Evolutionary conservation across 2,888 invertebrate genomes (phyloP), one percentile per base, ranked within the genome.

Genomic region (Idaea straminata): DNA sequence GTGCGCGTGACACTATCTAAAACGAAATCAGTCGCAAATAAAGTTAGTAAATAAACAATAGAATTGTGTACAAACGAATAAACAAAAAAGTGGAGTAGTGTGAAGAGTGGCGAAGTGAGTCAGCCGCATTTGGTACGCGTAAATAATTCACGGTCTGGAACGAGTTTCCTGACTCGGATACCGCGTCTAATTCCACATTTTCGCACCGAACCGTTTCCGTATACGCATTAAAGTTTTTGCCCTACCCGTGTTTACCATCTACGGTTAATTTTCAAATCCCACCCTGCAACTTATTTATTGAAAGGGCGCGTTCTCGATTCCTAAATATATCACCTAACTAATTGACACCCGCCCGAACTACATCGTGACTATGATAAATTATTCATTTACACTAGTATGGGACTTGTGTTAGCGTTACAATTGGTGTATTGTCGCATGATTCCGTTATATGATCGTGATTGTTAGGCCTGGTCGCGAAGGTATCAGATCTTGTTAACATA

Each of bases 161-260:
- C 84, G 85, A 83, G 80, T 82, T 77, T 78, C 75, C 81, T 81
- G 80, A 81, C 77, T 83, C 85, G 81, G 81, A 86, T 83, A 77
- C 85, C 85, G 82, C 83, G 78, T 84, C 84, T 88, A 87, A 87
- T 86, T 86, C 83, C 78, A 83, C 86, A 85, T 87, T 87, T 86
- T 89, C 86, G 80, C 87, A 82, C 85, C 79, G 80, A 83, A 85
- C 82, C 80, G 77, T 81, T 81, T 78, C 76, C 78, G 78, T 79
- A 79, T 81, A 86, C 85, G 81, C 85, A 87, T 89, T 89, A 81
- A 89, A 89, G 86, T 91, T 91, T 91, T 89, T 90, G 83, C 82
- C 76, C 74, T 74, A 77, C 74, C 67, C 77, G 10, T 78, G 75
- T 72, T 75, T 78, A 84, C 83, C 83, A 84, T 87, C 86, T 83